These are phyloP conservation scores for Bergia sp. DNA, from an alignment of 92 coral and sea anemone species.

Conservation along the genomic window DNA sequence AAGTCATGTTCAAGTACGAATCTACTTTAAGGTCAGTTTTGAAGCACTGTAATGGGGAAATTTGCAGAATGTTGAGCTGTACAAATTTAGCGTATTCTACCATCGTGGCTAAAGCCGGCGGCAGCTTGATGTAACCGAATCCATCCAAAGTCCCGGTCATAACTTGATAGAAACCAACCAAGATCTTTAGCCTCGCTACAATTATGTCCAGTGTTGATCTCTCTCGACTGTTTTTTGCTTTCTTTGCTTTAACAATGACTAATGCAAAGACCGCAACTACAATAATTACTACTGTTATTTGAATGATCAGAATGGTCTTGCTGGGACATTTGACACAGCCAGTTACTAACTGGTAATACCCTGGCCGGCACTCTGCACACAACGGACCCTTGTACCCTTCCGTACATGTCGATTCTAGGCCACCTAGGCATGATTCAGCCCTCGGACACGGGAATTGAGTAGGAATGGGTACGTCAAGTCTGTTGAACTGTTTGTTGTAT, in stretches of 20 bases:
- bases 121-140: slow-evolving; percentile 17
- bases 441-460: slow-evolving; percentile 55
- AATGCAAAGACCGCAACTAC: background rate
- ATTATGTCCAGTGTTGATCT: slow-evolving; percentile 18
- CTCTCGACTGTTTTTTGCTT: background rate
- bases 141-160: slow-evolving; percentile 23
- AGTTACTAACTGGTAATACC: slow-evolving; percentile 48
- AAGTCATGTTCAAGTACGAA: background rate
- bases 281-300: slow-evolving; percentile 24
- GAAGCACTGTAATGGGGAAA: slow-evolving; percentile 30
- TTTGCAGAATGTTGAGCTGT: slow-evolving; percentile 34
- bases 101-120: background rate
- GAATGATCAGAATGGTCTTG: slow-evolving; percentile 42
- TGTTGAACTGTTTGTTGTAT: slow-evolving; percentile 40
- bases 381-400: slow-evolving; percentile 62
- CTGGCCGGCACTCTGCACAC: slow-evolving; percentile 61
- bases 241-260: slow-evolving; percentile 6
- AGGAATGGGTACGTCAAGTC: slow-evolving; percentile 31
- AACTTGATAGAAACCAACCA: slow-evolving; percentile 41
- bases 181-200: slow-evolving; percentile 25
- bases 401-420: slow-evolving; percentile 58
- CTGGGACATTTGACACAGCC: slow-evolving; percentile 56
- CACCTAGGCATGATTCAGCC: slow-evolving; percentile 60
- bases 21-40: background rate
- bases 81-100: background rate